Evolutionary conservation across 2,888 invertebrate genomes (phyloP).

Genomic region (Choreutis nemorana): DNA sequence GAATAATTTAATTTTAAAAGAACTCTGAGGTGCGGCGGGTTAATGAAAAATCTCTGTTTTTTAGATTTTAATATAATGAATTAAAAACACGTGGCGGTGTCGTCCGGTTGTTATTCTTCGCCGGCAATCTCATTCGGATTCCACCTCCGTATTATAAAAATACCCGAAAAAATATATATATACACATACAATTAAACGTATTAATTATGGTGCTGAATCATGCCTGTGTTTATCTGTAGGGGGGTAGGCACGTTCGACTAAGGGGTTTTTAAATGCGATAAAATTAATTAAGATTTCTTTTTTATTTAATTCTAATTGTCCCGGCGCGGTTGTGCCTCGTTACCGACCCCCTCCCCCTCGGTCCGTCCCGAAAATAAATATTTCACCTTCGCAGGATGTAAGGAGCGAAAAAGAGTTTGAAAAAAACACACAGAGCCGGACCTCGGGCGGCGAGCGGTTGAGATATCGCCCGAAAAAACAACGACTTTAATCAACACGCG

Average conservation of each 20-base stretch:
- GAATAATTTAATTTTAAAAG: slow-evolving; percentile 66
- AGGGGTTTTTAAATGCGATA: slow-evolving; percentile 14
- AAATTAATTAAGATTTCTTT: neutral
- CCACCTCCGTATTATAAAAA: slow-evolving; percentile 43
- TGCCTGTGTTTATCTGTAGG: slow-evolving; percentile 39
- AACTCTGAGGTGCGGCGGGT: slow-evolving; percentile 60
- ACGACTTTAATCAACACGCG: slow-evolving; percentile 50
- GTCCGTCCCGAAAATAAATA: neutral
- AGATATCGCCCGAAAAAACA: slow-evolving; percentile 24
- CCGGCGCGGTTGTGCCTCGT: neutral
- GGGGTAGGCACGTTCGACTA: slow-evolving; percentile 23
- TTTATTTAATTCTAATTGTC: neutral
- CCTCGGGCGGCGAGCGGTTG: slow-evolving; percentile 18
- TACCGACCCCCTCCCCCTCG: neutral
- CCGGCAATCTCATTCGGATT: slow-evolving; percentile 53
- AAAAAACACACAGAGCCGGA: slow-evolving; percentile 19
- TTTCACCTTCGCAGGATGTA: neutral
- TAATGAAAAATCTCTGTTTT: slow-evolving; percentile 67
- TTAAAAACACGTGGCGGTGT: slow-evolving; percentile 58
- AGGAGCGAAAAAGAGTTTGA: no score
- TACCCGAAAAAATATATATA: slow-evolving; percentile 22
- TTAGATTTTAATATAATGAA: slow-evolving; percentile 65
- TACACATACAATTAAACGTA: slow-evolving; percentile 47
- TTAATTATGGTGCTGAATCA: slow-evolving; percentile 51
- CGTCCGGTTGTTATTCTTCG: slow-evolving; percentile 52